These are phyloP conservation scores for Helarctos malayanus DNA, from an alignment of 2,797 vertebrate species.

Conservation along the genomic window DNA sequence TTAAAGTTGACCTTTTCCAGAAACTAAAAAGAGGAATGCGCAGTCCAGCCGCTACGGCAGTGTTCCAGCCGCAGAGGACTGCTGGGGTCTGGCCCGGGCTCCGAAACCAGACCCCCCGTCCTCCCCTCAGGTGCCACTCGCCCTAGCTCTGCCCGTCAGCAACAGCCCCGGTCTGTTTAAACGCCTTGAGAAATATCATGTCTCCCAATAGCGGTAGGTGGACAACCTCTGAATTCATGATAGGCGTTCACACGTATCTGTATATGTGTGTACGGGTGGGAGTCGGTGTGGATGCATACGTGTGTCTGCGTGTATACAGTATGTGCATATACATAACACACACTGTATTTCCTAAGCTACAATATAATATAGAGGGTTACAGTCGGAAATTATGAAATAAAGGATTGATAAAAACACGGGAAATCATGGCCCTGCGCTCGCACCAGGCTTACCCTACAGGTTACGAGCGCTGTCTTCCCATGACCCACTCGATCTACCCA, in stretches of 20 bases:
- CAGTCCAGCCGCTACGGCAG: rapidly evolving
- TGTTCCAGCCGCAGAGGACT: rapidly evolving
- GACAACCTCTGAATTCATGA: background rate
- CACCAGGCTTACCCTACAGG: rapidly evolving
- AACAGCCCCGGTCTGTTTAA: background rate
- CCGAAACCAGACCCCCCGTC: background rate
- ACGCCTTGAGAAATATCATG: background rate
- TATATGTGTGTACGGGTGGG: too few species aligned
- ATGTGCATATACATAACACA: rapidly evolving
- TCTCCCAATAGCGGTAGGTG: background rate
- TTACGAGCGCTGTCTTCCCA: rapidly evolving
- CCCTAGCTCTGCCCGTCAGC: rapidly evolving
- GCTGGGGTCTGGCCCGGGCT: rapidly evolving
- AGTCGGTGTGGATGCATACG: rapidly evolving
- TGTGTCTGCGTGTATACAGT: rapidly evolving
- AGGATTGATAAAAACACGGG: background rate
- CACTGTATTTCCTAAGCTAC: background rate
- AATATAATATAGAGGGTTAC: background rate
- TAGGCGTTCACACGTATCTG: rapidly evolving
- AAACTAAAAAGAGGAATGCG: background rate
- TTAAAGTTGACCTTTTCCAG: background rate
- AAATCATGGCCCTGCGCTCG: rapidly evolving
- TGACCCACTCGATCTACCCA: rapidly evolving
- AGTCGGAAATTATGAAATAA: background rate
- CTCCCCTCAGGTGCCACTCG: rapidly evolving